Percentiles rank a stretch among this genome's conserved stretches.
These are phyloP conservation scores for Pterocles burchelli DNA, from an alignment of 2,113 vertebrate genomes.

Conservation along the genomic window DNA sequence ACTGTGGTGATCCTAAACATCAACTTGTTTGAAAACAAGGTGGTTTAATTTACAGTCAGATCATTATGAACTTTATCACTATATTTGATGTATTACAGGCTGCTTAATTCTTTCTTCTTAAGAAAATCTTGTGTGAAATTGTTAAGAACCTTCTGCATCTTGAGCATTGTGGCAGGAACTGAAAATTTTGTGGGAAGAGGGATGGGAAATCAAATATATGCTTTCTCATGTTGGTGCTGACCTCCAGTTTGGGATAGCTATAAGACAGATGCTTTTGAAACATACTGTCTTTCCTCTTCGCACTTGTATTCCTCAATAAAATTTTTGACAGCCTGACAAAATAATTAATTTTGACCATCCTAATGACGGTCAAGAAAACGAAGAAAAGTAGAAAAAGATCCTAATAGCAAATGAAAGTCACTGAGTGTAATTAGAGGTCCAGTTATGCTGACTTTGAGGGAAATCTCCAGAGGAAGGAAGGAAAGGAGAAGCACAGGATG, in stretches of 20 bases:
- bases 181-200: background rate
- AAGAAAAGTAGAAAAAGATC: background rate
- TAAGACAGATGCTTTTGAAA: background rate
- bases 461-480: background rate
- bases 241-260: background rate
- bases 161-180: background rate
- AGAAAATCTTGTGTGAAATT: background rate
- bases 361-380: background rate
- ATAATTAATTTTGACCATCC: background rate
- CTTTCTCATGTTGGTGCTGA: background rate
- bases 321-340: background rate
- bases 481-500: background rate
- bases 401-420: background rate
- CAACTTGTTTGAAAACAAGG: conserved; percentile 17
- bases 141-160: background rate
- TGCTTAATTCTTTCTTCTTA: background rate
- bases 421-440: background rate
- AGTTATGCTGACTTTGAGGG: background rate
- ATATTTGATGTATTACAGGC: background rate
- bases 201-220: background rate
- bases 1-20: background rate
- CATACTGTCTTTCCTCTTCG: background rate
- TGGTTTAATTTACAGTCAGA: background rate
- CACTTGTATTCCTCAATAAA: background rate
- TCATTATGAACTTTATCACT: background rate